Evolutionary conservation across 2,888 invertebrate genomes (phyloP).

Genomic region (Cepaea hortensis): DNA sequence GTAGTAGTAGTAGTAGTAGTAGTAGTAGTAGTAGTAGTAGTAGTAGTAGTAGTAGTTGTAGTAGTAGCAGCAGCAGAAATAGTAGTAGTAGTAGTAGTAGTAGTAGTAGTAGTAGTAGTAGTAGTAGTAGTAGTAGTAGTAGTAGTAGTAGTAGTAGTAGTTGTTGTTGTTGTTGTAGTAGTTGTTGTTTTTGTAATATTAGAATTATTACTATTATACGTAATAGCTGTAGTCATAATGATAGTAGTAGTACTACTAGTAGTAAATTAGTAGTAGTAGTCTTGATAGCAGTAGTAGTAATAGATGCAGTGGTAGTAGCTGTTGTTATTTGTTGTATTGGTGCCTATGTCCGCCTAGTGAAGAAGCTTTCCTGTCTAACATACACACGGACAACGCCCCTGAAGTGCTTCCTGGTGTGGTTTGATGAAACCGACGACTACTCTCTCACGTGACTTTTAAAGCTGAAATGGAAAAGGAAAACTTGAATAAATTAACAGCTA

Average conservation of each 20-base stretch:
- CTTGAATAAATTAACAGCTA: no score
- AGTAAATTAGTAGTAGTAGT: conserved; percentile 19
- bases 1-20: conserved; percentile 35
- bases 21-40: conserved; percentile 40
- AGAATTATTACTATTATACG: no score
- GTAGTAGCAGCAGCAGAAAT: conserved; percentile 20
- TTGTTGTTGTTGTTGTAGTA: conserved; percentile 1
- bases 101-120: background rate
- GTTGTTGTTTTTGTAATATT: no score
- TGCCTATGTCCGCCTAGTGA: no score
- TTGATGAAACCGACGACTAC: no score
- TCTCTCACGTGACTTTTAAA: no score
- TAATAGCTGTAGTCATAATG: no score
- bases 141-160: conserved; percentile 37
- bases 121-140: background rate
- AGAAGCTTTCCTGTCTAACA: no score
- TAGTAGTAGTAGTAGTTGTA: conserved; percentile 35
- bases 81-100: conserved; percentile 30
- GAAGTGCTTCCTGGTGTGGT: no score
- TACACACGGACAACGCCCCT: no score
- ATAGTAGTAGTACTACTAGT: conserved; percentile 33
- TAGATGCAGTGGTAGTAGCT: conserved; percentile 12
- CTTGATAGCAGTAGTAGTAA: conserved; percentile 16
- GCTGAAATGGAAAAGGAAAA: no score
- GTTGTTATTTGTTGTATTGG: no score